Percentiles rank a stretch among this genome's conserved stretches.
These are phyloP conservation scores for Panthera leo DNA, from an alignment of 2,113 vertebrate species.

Conservation along the genomic window DNA sequence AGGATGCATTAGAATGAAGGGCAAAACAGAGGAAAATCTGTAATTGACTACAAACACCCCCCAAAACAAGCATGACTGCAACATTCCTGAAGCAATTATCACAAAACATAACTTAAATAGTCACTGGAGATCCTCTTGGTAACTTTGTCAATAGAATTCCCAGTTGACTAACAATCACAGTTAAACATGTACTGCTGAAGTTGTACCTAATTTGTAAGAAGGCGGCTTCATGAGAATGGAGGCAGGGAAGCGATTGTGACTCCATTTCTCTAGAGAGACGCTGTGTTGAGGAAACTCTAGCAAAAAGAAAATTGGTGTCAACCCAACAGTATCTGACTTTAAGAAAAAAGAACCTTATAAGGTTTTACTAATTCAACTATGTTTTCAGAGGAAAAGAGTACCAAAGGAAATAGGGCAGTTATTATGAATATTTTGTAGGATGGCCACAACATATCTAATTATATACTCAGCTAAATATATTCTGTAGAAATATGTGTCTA, in stretches of 20 bases:
- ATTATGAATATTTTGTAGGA: neutral
- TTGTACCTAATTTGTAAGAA: slow-evolving; percentile 62
- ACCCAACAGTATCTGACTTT: slow-evolving; percentile 12
- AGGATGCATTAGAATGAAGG: neutral
- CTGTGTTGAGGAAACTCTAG: slow-evolving; percentile 3
- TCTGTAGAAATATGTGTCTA: neutral
- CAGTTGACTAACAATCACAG: slow-evolving; percentile 49
- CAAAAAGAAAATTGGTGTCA: slow-evolving; percentile 60
- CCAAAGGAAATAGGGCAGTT: neutral
- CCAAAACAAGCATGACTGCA: slow-evolving; percentile 5
- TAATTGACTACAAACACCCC: neutral
- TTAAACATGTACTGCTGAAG: slow-evolving; percentile 40
- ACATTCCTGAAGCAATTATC: slow-evolving; percentile 59
- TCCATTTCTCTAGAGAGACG: slow-evolving; percentile 62
- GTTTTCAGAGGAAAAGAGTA: neutral
- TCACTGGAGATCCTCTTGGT: slow-evolving; percentile 27
- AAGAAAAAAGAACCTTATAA: slow-evolving; percentile 6
- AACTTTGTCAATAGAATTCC: slow-evolving; percentile 62
- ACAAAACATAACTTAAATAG: slow-evolving; percentile 36
- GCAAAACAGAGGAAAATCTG: neutral
- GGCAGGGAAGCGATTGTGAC: neutral
- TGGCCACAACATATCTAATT: neutral
- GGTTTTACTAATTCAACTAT: neutral
- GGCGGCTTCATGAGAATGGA: slow-evolving; percentile 34
- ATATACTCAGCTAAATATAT: neutral